Evolutionary conservation across 2,113 vertebrate species (phyloP).

Genomic region (Ciconia stormi): DNA sequence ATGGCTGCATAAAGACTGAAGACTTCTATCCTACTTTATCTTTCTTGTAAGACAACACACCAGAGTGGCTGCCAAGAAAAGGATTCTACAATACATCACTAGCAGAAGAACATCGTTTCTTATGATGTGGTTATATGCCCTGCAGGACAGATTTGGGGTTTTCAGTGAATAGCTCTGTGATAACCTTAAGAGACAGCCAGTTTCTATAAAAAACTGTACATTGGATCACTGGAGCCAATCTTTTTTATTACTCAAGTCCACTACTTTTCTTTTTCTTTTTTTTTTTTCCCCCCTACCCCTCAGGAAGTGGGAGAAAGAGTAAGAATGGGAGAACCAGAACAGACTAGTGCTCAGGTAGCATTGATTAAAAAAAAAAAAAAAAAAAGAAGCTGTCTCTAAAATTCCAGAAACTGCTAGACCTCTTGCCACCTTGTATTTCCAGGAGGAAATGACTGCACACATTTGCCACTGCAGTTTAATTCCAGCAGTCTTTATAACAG

Average conservation of each 20-base stretch:
- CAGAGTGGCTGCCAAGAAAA: not conserved
- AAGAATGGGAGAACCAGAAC: not conserved
- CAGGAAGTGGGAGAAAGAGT: not conserved
- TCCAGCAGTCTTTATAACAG: not conserved
- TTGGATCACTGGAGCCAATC: not conserved
- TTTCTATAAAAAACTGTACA: not conserved
- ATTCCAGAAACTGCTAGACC: not conserved
- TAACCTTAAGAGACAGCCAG: not conserved
- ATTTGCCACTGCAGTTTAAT: not conserved
- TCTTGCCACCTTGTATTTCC: not conserved
- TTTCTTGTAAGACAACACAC: not conserved
- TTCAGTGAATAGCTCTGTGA: not conserved
- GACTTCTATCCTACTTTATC: not conserved
- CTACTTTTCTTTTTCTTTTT: too few relatives aligned
- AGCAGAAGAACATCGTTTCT: not conserved
- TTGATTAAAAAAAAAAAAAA: not conserved
- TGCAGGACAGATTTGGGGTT: not conserved
- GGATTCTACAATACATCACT: not conserved
- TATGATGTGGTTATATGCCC: not conserved
- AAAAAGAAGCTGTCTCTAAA: not conserved
- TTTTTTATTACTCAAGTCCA: not conserved
- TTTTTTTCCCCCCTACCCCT: not conserved
- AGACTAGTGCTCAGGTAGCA: not conserved
- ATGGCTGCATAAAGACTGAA: not conserved
- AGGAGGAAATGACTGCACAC: not conserved